Percentiles rank a stretch among this genome's conserved stretches.
Conservation (phyloP, 1,140 invertebrate genomes). For the Lepidotrigona ventralis region DNA sequence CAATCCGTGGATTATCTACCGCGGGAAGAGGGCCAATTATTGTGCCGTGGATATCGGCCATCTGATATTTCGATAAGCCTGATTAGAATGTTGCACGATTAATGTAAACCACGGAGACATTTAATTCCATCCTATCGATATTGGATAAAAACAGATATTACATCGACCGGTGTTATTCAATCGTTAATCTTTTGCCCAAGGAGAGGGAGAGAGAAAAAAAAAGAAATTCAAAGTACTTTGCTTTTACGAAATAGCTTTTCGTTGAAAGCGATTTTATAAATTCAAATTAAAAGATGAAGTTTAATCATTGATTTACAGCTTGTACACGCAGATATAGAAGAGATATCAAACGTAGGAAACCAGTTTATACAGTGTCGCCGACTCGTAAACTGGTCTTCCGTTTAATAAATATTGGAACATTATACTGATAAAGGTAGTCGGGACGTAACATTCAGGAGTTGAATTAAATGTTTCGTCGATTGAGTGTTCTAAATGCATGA, state of each 20-base stretch:
- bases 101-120: conserved; percentile 45
- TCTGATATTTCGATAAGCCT: conserved; percentile 67
- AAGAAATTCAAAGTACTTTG: neutral
- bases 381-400: conserved; percentile 11
- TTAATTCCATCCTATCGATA: conserved; percentile 55
- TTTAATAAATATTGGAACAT: conserved; percentile 29
- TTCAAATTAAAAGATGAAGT: neutral
- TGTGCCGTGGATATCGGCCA: conserved; percentile 59
- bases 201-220: neutral
- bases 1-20: conserved; percentile 71
- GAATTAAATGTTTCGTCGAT: neutral
- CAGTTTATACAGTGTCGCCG: neutral
- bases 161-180: conserved; percentile 22
- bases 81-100: conserved; percentile 65
- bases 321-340: neutral
- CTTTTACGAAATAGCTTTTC: neutral
- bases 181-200: neutral
- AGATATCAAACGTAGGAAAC: conserved; percentile 19
- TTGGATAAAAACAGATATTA: conserved; percentile 51
- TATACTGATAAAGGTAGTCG: neutral
- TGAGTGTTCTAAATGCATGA: neutral
- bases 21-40: conserved; percentile 64
- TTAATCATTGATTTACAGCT: neutral
- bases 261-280: neutral
- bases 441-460: neutral